Conservation (phyloP, 2,113 vertebrate genomes). For the Campylorhamphus procurvoides region DNA sequence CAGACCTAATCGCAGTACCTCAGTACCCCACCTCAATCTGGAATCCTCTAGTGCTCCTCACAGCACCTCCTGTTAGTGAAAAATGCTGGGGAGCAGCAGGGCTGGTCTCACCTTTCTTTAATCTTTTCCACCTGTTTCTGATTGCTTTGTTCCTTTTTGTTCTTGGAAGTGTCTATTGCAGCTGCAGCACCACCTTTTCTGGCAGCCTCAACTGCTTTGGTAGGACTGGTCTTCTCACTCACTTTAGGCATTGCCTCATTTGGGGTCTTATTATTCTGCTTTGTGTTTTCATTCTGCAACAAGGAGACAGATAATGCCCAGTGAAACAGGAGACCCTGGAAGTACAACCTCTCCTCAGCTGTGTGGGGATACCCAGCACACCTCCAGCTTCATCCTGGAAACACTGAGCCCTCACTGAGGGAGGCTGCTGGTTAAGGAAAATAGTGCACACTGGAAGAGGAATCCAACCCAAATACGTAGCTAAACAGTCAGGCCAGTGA, state of each 20-base stretch:
- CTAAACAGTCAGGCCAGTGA: background rate
- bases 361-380: background rate
- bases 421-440: background rate
- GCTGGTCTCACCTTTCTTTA: constrained; percentile 32
- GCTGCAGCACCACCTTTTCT: background rate
- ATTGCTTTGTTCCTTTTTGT: background rate
- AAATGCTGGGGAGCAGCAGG: background rate
- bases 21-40: background rate
- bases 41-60: background rate
- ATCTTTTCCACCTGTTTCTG: background rate
- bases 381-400: background rate
- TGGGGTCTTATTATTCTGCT: background rate
- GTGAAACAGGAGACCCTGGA: background rate
- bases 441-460: accelerated
- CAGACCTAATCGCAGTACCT: background rate
- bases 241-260: accelerated
- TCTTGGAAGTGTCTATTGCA: background rate
- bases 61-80: background rate
- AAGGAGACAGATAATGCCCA: background rate
- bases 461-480: background rate
- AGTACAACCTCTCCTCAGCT: background rate
- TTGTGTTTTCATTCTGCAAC: background rate
- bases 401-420: background rate
- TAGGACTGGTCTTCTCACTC: background rate
- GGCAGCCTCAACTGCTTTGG: background rate